Conservation (phyloP, 1,140 invertebrate genomes). For the Drosophila dunni region DNA sequence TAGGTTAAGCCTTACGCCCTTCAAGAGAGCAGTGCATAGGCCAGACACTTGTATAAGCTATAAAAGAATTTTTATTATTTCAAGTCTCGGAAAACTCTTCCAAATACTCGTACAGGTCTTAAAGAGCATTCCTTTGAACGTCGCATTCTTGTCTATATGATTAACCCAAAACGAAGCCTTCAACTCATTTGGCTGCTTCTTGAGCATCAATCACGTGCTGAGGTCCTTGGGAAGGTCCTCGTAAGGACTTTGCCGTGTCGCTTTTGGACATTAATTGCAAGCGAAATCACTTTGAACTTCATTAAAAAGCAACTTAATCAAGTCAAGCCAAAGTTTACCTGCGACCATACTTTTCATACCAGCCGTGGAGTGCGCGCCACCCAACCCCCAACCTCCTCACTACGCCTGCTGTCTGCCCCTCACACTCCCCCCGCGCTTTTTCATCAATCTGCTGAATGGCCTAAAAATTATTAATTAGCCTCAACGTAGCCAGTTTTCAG, state of each 20-base stretch:
- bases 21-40: no score
- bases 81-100: not conserved
- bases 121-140: not conserved
- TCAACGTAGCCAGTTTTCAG: conserved; percentile 7
- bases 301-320: conserved; percentile 82
- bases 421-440: not conserved
- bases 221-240: not conserved
- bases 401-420: not conserved
- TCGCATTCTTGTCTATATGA: not conserved
- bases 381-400: not conserved
- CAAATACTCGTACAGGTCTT: not conserved
- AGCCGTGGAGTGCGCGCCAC: not conserved
- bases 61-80: no score
- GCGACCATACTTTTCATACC: not conserved
- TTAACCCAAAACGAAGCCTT: not conserved
- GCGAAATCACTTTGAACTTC: conserved; percentile 81
- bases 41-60: no score
- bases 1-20: no score
- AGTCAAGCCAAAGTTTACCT: conserved; percentile 69
- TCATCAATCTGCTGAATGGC: conserved; percentile 69
- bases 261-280: conserved; percentile 68
- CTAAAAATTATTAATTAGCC: conserved; percentile 81
- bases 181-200: not conserved
- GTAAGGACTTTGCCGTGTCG: conserved; percentile 11
- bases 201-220: conserved; percentile 7